These are phyloP conservation scores for Pachliopta kotzebuea DNA, from an alignment of 2,888 invertebrate species.

Conservation along the genomic window DNA sequence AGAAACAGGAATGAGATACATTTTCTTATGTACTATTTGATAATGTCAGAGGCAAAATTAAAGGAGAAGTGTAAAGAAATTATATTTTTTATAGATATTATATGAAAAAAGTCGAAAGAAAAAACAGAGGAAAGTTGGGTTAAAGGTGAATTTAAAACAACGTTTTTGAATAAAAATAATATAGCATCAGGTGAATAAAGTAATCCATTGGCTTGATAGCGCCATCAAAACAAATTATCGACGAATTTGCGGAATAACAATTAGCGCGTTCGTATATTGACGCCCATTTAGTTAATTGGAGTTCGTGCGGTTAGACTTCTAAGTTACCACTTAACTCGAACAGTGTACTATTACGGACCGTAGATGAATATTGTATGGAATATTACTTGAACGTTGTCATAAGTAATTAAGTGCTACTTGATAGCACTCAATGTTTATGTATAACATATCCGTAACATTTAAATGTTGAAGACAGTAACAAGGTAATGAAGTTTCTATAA, in stretches of 20 bases:
- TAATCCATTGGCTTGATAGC: slow-evolving; percentile 59
- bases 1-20: no score
- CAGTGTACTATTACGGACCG: slow-evolving; percentile 50
- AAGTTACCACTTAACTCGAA: slow-evolving; percentile 41
- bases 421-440: neutral
- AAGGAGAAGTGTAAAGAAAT: no score
- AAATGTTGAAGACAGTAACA: neutral
- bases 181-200: slow-evolving; percentile 63
- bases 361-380: slow-evolving; percentile 51
- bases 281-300: slow-evolving; percentile 54
- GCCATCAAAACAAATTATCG: slow-evolving; percentile 42
- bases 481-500: neutral
- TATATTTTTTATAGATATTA: no score
- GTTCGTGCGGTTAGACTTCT: slow-evolving; percentile 44
- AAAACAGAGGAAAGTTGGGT: no score
- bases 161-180: neutral
- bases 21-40: no score
- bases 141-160: no score
- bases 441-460: neutral
- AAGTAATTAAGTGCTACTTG: slow-evolving; percentile 8
- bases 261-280: slow-evolving; percentile 46
- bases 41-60: no score
- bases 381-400: slow-evolving; percentile 17
- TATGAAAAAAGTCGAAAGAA: no score
- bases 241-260: slow-evolving; percentile 42